Conservation (phyloP, 1,140 invertebrate genomes). For the Lithobius niger region DNA sequence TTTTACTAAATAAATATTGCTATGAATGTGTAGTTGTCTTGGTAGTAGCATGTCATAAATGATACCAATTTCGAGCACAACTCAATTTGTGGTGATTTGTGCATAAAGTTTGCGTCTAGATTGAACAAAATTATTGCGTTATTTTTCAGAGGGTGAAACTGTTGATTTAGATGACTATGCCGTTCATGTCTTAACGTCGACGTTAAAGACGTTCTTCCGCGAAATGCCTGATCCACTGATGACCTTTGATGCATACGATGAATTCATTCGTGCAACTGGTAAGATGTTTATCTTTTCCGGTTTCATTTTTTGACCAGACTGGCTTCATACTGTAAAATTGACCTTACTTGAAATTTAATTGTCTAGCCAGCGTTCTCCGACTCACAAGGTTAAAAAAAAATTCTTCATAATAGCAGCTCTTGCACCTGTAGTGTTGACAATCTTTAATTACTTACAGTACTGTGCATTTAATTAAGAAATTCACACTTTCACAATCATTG, state of each 20-base stretch:
- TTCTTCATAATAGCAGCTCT: too few species aligned
- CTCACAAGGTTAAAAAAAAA: too few species aligned
- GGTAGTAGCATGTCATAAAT: too few species aligned
- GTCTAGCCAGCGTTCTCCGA: too few species aligned
- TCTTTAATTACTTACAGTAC: too few species aligned
- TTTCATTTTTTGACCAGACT: not conserved
- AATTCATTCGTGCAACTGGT: constrained; percentile 67
- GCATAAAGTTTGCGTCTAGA: not conserved
- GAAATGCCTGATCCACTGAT: constrained; percentile 86
- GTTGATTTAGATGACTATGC: constrained; percentile 41
- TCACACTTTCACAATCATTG: too few species aligned
- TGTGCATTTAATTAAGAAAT: too few species aligned
- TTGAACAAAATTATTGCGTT: constrained; percentile 5
- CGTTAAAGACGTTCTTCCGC: constrained; percentile 81
- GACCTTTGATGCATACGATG: constrained; percentile 86
- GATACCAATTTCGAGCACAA: too few species aligned
- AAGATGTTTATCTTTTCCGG: not conserved
- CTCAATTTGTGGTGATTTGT: not conserved
- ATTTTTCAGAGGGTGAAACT: constrained; percentile 38
- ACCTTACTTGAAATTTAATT: constrained; percentile 1
- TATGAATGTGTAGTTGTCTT: too few species aligned
- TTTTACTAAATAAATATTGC: too few species aligned
- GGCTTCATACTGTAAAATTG: not conserved
- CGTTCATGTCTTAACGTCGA: constrained; percentile 78
- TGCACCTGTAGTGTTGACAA: too few species aligned